phyloP scores from a whole-genome alignment of 2,888 invertebrate genomes.

The Quadroppia sp. region DNA sequence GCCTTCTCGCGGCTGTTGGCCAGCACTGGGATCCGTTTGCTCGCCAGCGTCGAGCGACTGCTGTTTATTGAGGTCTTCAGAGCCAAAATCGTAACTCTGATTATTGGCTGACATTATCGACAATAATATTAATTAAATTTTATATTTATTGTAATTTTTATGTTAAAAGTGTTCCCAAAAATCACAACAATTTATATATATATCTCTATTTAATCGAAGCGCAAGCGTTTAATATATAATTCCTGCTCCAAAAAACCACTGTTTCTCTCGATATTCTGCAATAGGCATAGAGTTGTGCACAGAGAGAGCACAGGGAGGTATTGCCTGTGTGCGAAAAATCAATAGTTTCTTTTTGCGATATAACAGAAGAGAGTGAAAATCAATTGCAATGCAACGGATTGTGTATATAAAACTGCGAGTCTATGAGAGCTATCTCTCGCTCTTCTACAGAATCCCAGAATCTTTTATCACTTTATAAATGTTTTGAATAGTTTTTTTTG shows the following conservation, averaged over 20 bases:
- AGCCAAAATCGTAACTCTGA: conserved; percentile 15
- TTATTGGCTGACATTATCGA: conserved; percentile 2
- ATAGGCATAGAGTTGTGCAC: not conserved
- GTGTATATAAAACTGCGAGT: not conserved
- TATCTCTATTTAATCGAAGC: not conserved
- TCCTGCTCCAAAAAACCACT: not conserved
- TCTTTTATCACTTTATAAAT: not conserved
- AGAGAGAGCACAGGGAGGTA: not conserved
- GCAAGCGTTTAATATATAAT: not conserved
- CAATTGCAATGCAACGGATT: conserved; percentile 6
- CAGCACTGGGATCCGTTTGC: not conserved
- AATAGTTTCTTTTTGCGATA: not conserved
- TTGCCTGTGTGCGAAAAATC: not conserved
- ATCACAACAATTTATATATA: not conserved
- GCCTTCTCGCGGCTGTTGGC: conserved; percentile 9
- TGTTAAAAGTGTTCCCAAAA: not conserved
- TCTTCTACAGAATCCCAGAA: not conserved
- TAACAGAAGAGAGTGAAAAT: not conserved
- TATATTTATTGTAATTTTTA: too few relatives aligned
- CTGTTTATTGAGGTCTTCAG: conserved; percentile 9
- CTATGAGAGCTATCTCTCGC: not conserved
- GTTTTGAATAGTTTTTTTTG: not conserved
- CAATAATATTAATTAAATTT: too few relatives aligned
- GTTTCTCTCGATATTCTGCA: not conserved
- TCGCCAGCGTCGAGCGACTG: not conserved